Percentiles rank a stretch among this genome's conserved stretches.
Evolutionary conservation across 1,140 invertebrate genomes (phyloP).

Genomic region (Macrosteles quadrilineatus): DNA sequence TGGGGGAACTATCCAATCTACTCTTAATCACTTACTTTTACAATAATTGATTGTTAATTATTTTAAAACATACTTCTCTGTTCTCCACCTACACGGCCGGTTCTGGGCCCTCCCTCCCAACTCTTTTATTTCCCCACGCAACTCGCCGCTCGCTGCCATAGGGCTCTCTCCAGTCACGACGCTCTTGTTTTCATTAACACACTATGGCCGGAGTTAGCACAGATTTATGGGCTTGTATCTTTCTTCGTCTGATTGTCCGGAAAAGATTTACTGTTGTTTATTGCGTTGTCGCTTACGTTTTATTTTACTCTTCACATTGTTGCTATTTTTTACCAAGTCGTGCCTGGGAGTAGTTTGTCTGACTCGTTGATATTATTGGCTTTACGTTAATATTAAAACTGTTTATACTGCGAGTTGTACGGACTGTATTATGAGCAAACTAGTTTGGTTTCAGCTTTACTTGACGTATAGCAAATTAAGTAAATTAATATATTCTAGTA

Average conservation of each 20-base stretch:
- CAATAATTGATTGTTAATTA: conserved; percentile 20
- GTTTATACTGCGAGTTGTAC: too few species aligned
- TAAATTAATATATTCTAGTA: too few species aligned
- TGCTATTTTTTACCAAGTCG: neutral
- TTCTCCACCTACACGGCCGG: neutral
- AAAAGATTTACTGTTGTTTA: conserved; percentile 16
- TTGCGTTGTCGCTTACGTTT: neutral
- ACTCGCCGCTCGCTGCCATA: neutral
- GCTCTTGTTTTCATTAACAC: conserved; percentile 18
- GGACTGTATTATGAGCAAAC: too few species aligned
- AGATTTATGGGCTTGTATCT: neutral
- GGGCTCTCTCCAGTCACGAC: conserved; percentile 4
- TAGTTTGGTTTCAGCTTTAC: too few species aligned
- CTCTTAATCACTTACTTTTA: conserved; percentile 10
- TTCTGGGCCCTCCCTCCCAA: neutral
- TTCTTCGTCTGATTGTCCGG: conserved; percentile 14
- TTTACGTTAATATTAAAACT: too few species aligned
- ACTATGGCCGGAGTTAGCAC: conserved; percentile 3
- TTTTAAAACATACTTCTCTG: conserved; percentile 6
- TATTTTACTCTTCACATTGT: neutral
- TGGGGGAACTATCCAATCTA: neutral
- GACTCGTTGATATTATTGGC: too few species aligned
- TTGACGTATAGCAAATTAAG: too few species aligned
- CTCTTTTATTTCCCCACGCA: neutral
- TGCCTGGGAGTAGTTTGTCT: too few species aligned